Conservation (phyloP, 2,797 vertebrate genomes). For the Lagorchestes hirsutus region DNA sequence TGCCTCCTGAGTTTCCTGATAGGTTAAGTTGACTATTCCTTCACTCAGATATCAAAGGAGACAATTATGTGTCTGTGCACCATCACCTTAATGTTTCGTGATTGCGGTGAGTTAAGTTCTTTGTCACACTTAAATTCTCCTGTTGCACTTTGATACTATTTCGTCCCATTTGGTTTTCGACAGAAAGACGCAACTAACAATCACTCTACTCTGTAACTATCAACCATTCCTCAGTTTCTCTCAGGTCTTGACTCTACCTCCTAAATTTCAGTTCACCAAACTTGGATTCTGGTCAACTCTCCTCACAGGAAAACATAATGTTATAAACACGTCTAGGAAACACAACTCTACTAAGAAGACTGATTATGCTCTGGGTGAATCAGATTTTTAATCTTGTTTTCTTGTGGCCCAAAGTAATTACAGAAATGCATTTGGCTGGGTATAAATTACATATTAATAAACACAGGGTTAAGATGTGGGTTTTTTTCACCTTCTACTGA, state of each 20-base stretch:
- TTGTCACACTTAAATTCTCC: not conserved
- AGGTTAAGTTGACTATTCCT: not conserved
- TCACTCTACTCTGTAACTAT: not conserved
- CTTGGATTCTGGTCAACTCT: not conserved
- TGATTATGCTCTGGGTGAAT: not conserved
- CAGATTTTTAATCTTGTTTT: not conserved
- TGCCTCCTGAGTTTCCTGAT: not conserved
- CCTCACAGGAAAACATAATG: not conserved
- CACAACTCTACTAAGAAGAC: not conserved
- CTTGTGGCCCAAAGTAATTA: not conserved
- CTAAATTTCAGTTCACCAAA: not conserved
- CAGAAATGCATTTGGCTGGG: not conserved
- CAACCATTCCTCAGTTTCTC: not conserved
- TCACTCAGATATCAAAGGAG: not conserved
- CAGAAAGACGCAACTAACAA: not conserved
- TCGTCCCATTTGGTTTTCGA: not conserved
- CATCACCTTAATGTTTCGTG: not conserved
- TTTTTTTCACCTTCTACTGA: not conserved
- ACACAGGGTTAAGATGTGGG: accelerated
- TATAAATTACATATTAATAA: not conserved
- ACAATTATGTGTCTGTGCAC: not conserved
- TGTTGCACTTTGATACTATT: not conserved
- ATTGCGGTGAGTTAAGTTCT: not conserved
- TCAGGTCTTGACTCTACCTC: not conserved
- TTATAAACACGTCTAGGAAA: not conserved